These are phyloP conservation scores for Cecidostiba fungosa DNA, from an alignment of 2,888 invertebrate species.

Conservation along the genomic window DNA sequence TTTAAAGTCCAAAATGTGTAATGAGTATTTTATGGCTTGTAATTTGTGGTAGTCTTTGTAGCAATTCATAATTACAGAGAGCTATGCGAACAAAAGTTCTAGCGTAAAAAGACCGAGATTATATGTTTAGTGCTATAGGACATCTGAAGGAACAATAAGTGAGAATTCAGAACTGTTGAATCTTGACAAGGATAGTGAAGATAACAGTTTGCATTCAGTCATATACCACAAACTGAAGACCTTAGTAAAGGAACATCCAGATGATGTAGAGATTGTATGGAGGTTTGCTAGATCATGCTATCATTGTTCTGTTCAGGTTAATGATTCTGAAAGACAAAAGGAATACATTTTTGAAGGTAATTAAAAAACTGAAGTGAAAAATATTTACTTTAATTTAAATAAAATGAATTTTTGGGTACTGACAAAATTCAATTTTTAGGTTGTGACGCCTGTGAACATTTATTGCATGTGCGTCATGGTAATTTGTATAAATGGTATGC, in stretches of 20 bases:
- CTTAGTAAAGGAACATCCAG: constrained; percentile 70
- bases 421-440: constrained; percentile 77
- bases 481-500: constrained; percentile 89
- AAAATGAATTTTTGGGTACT: constrained; percentile 37
- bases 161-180: constrained; percentile 69
- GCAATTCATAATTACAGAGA: constrained; percentile 59
- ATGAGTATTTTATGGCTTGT: neutral
- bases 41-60: constrained; percentile 31
- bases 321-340: constrained; percentile 67
- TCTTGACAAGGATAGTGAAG: constrained; percentile 70
- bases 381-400: neutral
- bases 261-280: constrained; percentile 76
- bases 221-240: constrained; percentile 70
- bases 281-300: constrained; percentile 75
- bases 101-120: constrained; percentile 71
- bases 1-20: neutral
- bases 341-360: constrained; percentile 73
- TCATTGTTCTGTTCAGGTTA: constrained; percentile 67
- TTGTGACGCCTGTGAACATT: constrained; percentile 82
- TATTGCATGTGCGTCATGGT: constrained; percentile 81
- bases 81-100: constrained; percentile 51
- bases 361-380: constrained; percentile 6
- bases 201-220: constrained; percentile 65
- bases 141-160: constrained; percentile 70
- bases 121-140: constrained; percentile 77